Base-by-base conservation (phyloP, 2,888 invertebrate genomes). In the Drosophila conformis region DNA sequence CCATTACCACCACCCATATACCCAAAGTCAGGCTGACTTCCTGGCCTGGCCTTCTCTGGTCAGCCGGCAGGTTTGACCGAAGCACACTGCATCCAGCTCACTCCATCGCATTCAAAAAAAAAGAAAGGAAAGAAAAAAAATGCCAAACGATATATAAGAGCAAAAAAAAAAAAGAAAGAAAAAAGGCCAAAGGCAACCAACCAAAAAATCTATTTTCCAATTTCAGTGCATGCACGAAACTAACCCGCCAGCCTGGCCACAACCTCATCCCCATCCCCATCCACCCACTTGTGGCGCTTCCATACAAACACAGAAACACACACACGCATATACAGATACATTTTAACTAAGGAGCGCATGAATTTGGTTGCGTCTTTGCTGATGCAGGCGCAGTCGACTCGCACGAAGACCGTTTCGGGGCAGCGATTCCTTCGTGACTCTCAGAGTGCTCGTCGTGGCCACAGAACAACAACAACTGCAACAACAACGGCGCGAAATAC, bases 201-300 rank as follows among this genome's bases (percentile, higher is more conserved):
- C 91, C 87, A 88, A 91, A 90, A 87, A 87, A 89, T 84, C 84
- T 84, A 88, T 88, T 90, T 89, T 90, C 90, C 91, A 90, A 89
- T 90, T 91, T 89, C 83, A 76, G 84, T 76, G 82, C 82, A 87
- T 76, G 79, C 80, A 76, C 83, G 70, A 80, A 83, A 83, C 81
- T 75, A 69, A 58, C 76, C 70, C 79, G 66, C 31, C 59, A 64
- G 70, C 65, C 68, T 64, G 60, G 69, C 69, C 58, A 62, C 67
- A 70, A 49, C 40, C 70, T 51, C 68, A 73, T 10, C 53, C 74
- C 60, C 62, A 56, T 18, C 3, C 38, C 2, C 38, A 18, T 46
- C 46, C 83, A 79, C 91, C 89, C 89, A 90, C 89, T 90, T 90
- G 89, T 90, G 80, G 89, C 90, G 88, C 87, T 85, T 89, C 73